Percentiles rank a stretch among this genome's conserved stretches.
Conservation (phyloP, 2,797 vertebrate species). For the Neosalanx taihuensis region DNA sequence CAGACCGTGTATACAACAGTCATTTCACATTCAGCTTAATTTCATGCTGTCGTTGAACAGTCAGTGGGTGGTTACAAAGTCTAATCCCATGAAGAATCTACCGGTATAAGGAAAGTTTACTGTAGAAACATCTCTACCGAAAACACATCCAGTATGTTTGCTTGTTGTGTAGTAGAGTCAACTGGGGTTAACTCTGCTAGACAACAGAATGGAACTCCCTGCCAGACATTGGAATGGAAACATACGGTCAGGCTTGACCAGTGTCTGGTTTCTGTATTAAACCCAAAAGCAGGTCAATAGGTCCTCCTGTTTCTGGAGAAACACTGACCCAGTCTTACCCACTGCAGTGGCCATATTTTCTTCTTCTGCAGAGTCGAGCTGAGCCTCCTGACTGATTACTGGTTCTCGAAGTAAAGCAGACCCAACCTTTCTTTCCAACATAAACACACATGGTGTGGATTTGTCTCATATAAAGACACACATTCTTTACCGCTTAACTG, state of each 20-base stretch:
- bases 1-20: constrained; percentile 20
- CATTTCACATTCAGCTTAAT: constrained; percentile 22
- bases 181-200: constrained; percentile 32
- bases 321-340: constrained; percentile 38
- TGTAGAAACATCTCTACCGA: constrained; percentile 5
- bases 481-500: constrained; percentile 56
- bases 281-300: constrained; percentile 30
- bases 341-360: constrained; percentile 39
- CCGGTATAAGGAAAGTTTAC: constrained; percentile 17
- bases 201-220: constrained; percentile 22
- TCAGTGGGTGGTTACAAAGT: constrained; percentile 16
- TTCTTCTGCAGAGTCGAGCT: constrained; percentile 27
- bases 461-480: constrained; percentile 55
- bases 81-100: constrained; percentile 26
- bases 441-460: constrained; percentile 69
- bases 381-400: constrained; percentile 56
- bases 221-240: constrained; percentile 31
- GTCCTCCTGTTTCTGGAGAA: constrained; percentile 42
- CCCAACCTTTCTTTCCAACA: constrained; percentile 40
- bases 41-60: constrained; percentile 32
- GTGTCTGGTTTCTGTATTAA: constrained; percentile 43
- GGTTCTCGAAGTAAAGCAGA: constrained; percentile 52
- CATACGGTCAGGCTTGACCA: constrained; percentile 37
- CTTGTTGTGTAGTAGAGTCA: constrained; percentile 30
- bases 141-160: neutral